Base-by-base conservation (phyloP, 1,140 invertebrate species). In the Ephestia elutella region DNA sequence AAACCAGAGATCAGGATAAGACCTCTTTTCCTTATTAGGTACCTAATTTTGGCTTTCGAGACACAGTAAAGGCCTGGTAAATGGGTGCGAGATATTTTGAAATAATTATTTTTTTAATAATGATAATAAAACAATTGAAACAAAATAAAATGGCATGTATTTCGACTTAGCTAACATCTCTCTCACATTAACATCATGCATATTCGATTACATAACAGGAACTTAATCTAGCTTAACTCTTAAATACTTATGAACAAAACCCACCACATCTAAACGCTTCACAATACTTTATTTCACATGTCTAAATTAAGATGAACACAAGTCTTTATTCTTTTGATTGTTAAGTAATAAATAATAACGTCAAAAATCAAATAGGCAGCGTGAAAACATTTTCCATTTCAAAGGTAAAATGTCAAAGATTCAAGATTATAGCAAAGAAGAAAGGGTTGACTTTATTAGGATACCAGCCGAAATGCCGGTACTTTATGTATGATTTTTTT, bases 61-160 rank as follows among this genome's bases (percentile, higher is more conserved):
- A n/a, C n/a, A n/a, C n/a, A n/a, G n/a, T n/a, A n/a, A n/a, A n/a
- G n/a, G n/a, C n/a, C n/a, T n/a, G n/a, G n/a, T n/a, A n/a, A n/a
- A n/a, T n/a, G n/a, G n/a, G n/a, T n/a, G n/a, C n/a, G n/a, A n/a
- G n/a, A n/a, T n/a, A n/a, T n/a, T n/a, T n/a, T n/a, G n/a, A n/a
- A n/a, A n/a, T n/a, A n/a, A n/a, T n/a, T n/a, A n/a, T n/a, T n/a
- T n/a, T n/a, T n/a, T n/a, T n/a, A 30, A 21, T 5, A 32, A 13
- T n/a, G 13, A 13, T 3, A 57, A 49, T 15, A 25, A 57, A 17
- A 57, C 49, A 51, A 44, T 25, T 30, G 38, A 56, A 63, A 35
- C 38, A 25, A 63, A 53, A 38, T 56, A 56, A 56, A 60, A 55
- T 57, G 55, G 28, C 50, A 60, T 65, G 57, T 65, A 54, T 49